Evolutionary conservation across 1,140 invertebrate genomes (phyloP), one percentile per base, ranked within the genome.

Genomic region (Lasioglossum albipes): DNA sequence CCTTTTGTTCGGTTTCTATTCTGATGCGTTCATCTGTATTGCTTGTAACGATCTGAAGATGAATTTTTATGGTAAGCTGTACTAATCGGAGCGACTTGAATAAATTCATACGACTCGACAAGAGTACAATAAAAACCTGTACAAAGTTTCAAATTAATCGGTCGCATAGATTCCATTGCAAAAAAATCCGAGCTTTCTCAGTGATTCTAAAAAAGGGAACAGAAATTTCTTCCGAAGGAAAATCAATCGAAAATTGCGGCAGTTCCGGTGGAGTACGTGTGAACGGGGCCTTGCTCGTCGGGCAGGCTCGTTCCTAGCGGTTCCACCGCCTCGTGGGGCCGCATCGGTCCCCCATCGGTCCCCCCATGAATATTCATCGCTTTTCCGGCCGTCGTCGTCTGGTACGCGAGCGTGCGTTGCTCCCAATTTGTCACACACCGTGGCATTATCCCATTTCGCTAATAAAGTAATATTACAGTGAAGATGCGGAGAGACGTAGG

Each of bases 371-470:
- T 92, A 92, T 92, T 90, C 91, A 92, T 91, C 85, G 84, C 79
- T 91, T 92, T 91, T 91, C 89, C 89, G 87, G 79, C 82, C 86
- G 84, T 59, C 57, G 57, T 84, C 84, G 83, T 81, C 49, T 64
- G 76, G 84, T 88, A 79, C 85, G 77, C 81, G 78, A 86, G 87
- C 91, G 91, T 90, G 85, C 91, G 89, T 93, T 92, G 91, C 91
- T 93, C 91, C 91, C 92, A 93, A 93, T 93, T 93, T 93, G 92
- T 93, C 92, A 93, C 92, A 93, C 91, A 92, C 90, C 91, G 88
- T 90, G 91, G 91, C 90, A 93, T 92, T 93, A 93, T 92, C 90
- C 91, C 91, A 91, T 93, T 93, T 91, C 85, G 83, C 89, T 93
- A 93, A 93, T 92, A 92, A 92, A 93, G 91, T 87, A 89, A 88